Evolutionary conservation across 2,888 invertebrate species (phyloP).

Genomic region (Seira sanloemensis): DNA sequence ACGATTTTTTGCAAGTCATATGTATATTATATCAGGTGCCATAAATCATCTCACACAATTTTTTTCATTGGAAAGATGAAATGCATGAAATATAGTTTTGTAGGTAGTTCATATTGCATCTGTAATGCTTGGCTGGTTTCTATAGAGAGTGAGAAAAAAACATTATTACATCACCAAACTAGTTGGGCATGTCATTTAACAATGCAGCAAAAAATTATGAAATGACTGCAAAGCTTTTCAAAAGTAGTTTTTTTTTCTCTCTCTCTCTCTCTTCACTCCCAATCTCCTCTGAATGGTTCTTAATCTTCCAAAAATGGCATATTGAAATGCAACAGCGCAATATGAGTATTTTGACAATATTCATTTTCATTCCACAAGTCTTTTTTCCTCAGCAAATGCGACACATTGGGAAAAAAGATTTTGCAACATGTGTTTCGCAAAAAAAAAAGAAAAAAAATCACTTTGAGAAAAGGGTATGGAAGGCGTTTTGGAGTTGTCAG

Average conservation of each 20-base stretch:
- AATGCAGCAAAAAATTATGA: not conserved
- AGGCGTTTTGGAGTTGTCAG: conserved; percentile 4
- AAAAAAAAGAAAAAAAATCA: not conserved
- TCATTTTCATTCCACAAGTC: too few relatives aligned
- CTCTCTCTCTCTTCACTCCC: too few relatives aligned
- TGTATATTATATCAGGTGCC: not conserved
- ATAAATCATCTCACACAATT: not conserved
- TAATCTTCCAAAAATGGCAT: too few relatives aligned
- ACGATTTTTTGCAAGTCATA: not conserved
- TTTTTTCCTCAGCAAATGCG: too few relatives aligned
- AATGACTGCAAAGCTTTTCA: not conserved
- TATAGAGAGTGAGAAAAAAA: too few relatives aligned
- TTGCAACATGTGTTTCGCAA: conserved; percentile 62
- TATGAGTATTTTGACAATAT: too few relatives aligned
- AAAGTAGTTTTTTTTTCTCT: too few relatives aligned
- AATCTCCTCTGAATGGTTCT: too few relatives aligned
- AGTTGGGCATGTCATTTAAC: conserved; percentile 43
- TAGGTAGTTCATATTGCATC: too few relatives aligned
- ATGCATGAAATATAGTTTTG: not conserved
- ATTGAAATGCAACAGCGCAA: too few relatives aligned
- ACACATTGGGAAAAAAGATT: too few relatives aligned
- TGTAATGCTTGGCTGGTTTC: too few relatives aligned
- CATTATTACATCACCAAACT: conserved; percentile 33
- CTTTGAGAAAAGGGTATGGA: not conserved
- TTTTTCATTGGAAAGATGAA: not conserved